Conservation (phyloP, 2,113 vertebrate species). For the Xiphophorus couchianus region DNA sequence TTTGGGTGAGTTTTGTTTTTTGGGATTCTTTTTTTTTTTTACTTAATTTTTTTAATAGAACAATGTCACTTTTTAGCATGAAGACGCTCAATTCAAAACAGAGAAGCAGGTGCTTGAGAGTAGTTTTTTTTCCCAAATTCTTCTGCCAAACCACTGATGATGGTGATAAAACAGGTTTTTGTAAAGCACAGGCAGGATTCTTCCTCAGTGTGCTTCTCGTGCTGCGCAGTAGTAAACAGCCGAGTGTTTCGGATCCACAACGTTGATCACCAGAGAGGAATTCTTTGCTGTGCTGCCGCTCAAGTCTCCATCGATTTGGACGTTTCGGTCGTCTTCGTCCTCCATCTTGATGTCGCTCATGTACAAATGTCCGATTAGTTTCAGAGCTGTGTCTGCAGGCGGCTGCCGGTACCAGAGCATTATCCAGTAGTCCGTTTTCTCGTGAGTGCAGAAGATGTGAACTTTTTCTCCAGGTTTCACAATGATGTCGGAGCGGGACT, state of each 20-base stretch:
- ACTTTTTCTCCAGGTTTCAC: constrained; percentile 3
- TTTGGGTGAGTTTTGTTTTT: too few species aligned
- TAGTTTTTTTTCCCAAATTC: not conserved
- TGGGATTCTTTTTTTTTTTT: too few species aligned
- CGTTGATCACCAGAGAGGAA: not conserved
- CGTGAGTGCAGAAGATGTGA: constrained; percentile 55
- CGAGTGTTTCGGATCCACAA: not conserved
- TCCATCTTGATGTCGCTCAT: not conserved
- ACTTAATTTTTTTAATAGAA: too few species aligned
- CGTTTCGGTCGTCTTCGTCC: not conserved
- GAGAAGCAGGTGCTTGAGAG: not conserved
- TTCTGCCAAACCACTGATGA: constrained; percentile 5
- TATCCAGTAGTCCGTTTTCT: constrained; percentile 12
- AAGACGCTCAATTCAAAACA: not conserved
- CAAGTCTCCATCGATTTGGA: constrained; percentile 51
- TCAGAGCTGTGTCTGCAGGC: constrained; percentile 32
- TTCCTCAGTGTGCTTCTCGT: constrained; percentile 21
- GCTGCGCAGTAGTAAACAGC: constrained; percentile 69
- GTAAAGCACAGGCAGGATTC: constrained; percentile 19
- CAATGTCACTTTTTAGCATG: too few species aligned
- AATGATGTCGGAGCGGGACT: constrained; percentile 41
- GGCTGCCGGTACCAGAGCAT: constrained; percentile 67
- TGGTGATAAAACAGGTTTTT: constrained; percentile 28
- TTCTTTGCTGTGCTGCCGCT: constrained; percentile 28
- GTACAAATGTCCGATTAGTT: constrained; percentile 38